Base-by-base conservation (phyloP, 2,113 vertebrate species). In the Scalopus aquaticus region DNA sequence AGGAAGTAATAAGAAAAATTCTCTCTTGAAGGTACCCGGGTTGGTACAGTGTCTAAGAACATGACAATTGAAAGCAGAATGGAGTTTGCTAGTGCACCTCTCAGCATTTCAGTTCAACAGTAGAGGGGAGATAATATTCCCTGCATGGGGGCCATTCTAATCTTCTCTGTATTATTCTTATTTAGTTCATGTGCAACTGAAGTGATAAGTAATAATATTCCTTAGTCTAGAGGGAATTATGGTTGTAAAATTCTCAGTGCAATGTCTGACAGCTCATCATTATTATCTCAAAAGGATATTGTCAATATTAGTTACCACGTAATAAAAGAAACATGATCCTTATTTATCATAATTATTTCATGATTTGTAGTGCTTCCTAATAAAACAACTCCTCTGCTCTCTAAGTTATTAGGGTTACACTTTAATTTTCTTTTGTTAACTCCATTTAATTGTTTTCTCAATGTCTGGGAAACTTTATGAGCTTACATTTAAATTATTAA, bases 251-350 rank as follows among this genome's bases (percentile, higher is more conserved):
- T 39, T 64, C 46, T 51, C 37, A n/a, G 49, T 5, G 4, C 26
- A 79, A 19, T 77, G 32, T 49, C 28, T 88, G 82, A 54, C 19
- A 80, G 16, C 58, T 11, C 30, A 64, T 65, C 26, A n/a, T 1
- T 69, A 44, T 84, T 72, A 26, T 85, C 67, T 67, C 3, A 56
- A 54, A 84, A 81, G 44, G 26, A n/a, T 72, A 30, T 60, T 90
- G 35, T 79, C 56, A 83, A 42, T 82, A n/a, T 96, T 80, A 93
- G 65, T 95, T 90, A 94, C 44, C 30, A 64, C 24, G 32, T 19
- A 51, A 69, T 37, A 85, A 78, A 76, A 69, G 74, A 88, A 84
- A 90, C 19, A 49, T n/a, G 37, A 56, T 73, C 26, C 32, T 88
- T 72, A 80, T 37, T 9, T 35, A 13, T 79, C 49, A 69, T 80